phyloP scores from a whole-genome alignment of 2,113 vertebrate species.

The Pitta sordida region DNA sequence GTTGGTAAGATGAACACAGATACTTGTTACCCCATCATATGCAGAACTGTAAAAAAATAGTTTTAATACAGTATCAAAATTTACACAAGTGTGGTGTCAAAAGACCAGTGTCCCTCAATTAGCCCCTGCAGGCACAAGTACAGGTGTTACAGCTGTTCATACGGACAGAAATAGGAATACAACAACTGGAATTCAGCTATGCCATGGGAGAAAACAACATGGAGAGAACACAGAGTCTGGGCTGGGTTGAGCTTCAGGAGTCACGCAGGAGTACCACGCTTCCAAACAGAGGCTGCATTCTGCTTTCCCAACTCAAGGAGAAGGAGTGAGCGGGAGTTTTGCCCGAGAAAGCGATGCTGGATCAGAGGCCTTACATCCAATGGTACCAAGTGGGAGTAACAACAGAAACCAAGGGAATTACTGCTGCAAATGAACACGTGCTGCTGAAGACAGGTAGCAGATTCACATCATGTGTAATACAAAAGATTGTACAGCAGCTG shows the following conservation, averaged over 20 bases:
- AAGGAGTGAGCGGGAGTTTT: not conserved
- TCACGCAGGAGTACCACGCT: not conserved
- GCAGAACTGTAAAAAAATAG: constrained; percentile 85
- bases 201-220: constrained; percentile 44
- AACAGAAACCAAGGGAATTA: constrained; percentile 35
- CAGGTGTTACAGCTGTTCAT: constrained; percentile 52
- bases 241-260: not conserved
- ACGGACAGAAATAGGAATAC: constrained; percentile 72
- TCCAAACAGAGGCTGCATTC: not conserved
- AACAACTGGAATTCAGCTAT: constrained; percentile 70
- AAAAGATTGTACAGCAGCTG: constrained; percentile 39
- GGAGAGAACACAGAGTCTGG: constrained; percentile 2
- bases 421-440: constrained; percentile 62
- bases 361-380: not conserved
- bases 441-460: constrained; percentile 51
- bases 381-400: constrained; percentile 30
- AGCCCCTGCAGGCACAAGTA: constrained; percentile 69
- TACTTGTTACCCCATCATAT: constrained; percentile 77
- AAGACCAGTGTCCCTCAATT: constrained; percentile 72
- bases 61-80: constrained; percentile 87
- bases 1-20: constrained; percentile 79
- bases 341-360: not conserved
- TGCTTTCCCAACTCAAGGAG: not conserved
- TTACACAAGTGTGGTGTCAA: constrained; percentile 78
- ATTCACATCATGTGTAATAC: constrained; percentile 41